These are phyloP conservation scores for Drosophila baimaii DNA, from an alignment of 1,140 invertebrate genomes.

Conservation along the genomic window DNA sequence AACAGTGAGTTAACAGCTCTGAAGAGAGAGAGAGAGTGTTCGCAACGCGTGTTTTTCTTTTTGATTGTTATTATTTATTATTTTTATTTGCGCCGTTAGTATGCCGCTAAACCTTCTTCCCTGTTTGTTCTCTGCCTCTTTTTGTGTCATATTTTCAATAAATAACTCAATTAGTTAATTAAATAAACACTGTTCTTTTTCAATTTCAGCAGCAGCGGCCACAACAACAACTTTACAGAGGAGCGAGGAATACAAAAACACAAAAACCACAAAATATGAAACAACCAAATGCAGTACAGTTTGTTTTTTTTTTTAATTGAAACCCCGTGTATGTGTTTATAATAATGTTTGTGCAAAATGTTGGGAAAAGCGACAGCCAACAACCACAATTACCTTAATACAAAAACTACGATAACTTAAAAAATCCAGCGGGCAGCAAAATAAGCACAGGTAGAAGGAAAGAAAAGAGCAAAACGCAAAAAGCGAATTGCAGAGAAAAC, in stretches of 20 bases:
- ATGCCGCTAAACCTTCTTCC: constrained; percentile 11
- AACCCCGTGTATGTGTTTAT: background rate
- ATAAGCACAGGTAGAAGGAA: background rate
- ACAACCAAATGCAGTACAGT: constrained; percentile 15
- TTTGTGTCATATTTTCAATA: constrained; percentile 9
- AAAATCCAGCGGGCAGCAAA: background rate
- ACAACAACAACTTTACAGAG: constrained; percentile 24
- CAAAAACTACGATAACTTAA: constrained; percentile 40
- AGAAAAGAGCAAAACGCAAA: constrained; percentile 2
- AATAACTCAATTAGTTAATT: constrained; percentile 46
- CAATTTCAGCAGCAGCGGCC: constrained; percentile 30
- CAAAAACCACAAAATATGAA: constrained; percentile 2
- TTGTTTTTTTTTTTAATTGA: constrained; percentile 7
- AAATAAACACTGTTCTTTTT: constrained; percentile 32
- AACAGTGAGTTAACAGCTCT: constrained; percentile 24
- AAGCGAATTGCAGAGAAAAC: constrained; percentile 3
- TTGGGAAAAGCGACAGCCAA: constrained; percentile 25
- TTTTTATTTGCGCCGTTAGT: constrained; percentile 46
- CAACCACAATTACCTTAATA: constrained; percentile 41
- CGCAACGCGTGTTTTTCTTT: constrained; percentile 9
- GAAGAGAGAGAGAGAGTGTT: constrained; percentile 6
- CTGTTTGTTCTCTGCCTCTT: constrained; percentile 4
- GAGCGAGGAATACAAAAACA: constrained; percentile 1
- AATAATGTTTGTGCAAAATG: constrained; percentile 39
- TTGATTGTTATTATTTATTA: constrained; percentile 48